A percentile compares a stretch with the other conserved stretches of the same genome.
These are phyloP conservation scores for Sphaerolaimus hirsutus DNA, from an alignment of 2,888 invertebrate genomes.

Conservation along the genomic window DNA sequence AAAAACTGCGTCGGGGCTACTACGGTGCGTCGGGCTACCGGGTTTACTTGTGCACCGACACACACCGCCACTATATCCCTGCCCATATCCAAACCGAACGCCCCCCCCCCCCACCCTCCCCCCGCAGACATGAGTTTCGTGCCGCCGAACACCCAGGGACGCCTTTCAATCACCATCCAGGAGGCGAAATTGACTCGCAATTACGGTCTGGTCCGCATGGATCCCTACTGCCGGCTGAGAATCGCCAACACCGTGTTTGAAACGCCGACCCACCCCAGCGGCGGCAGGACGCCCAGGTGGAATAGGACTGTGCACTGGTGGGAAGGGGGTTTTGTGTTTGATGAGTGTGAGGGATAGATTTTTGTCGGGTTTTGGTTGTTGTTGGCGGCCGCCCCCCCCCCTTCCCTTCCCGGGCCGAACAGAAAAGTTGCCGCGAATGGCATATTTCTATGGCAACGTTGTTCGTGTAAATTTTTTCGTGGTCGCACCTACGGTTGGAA, in stretches of 20 bases:
- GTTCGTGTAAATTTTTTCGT: too few species aligned
- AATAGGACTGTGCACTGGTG: slow-evolving; percentile 78
- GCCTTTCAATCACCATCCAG: slow-evolving; percentile 10
- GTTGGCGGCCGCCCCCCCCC: too few species aligned
- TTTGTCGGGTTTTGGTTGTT: not conserved
- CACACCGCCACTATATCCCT: too few species aligned
- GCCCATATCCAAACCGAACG: too few species aligned
- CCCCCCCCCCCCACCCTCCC: too few species aligned
- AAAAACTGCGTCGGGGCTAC: not conserved
- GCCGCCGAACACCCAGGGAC: slow-evolving; percentile 24
- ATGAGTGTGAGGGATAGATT: not conserved
- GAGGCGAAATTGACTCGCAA: slow-evolving; percentile 59
- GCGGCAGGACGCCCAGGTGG: slow-evolving; percentile 81
- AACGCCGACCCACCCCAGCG: slow-evolving; percentile 76
- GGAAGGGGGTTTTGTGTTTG: slow-evolving; percentile 16
- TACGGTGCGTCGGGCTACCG: not conserved
- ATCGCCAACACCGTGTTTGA: slow-evolving; percentile 83
- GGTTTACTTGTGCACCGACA: too few species aligned
- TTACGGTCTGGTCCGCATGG: slow-evolving; percentile 81
- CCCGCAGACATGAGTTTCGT: slow-evolving; percentile 16
- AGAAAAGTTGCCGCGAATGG: too few species aligned
- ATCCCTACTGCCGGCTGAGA: slow-evolving; percentile 71
- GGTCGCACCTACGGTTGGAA: too few species aligned
- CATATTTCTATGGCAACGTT: too few species aligned
- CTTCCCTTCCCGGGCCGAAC: too few species aligned